Evolutionary conservation across 2,888 invertebrate genomes (phyloP), one percentile per base, ranked within the genome.

Genomic region (Horisme vitalbata): DNA sequence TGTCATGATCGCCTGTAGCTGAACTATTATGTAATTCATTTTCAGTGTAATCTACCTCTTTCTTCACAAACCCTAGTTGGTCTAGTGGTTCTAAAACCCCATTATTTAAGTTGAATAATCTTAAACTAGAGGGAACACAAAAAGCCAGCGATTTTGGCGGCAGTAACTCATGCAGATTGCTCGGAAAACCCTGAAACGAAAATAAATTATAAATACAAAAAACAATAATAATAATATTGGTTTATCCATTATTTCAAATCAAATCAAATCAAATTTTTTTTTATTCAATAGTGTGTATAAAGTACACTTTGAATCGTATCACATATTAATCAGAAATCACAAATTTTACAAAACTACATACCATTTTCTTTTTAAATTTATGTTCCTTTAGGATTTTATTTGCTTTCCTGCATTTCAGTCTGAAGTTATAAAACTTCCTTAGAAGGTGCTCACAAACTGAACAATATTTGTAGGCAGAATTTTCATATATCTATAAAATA

Each of bases 371-470:
- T 2, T 15, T 9, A 9, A 1, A 15, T 38, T 34, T 45, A 8
- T 20, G 15, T 8, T 9, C n/a, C 15, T 28, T 38, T 3, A 45
- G 15, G 8, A 45, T 34, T 15, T 28, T 30, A 23, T 39, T 28
- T 13, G 45, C 45, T 30, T 34, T 14, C 24, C n/a, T 45, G 23
- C 45, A 45, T 45, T 33, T 45, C 9, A n/a, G 27, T 8, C n/a
- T 33, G 34, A 45, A 45, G 9, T 28, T 38, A 30, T 45, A 45
- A 38, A 38, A 45, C 24, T 45, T 45, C n/a, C 11, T 9, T 8
- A 45, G 33, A 6, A 28, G 23, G 3, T 45, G 15, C 39, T 33
- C 38, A 45, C 45, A 45, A 10, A 38, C 12, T 30, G 30, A 18
- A 20, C 45, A 45, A 8, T 38, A 45, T 24, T 39, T 45, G 5